Percentiles rank a stretch among this genome's conserved stretches.
These are phyloP conservation scores for Globodera ellingtonae DNA, from an alignment of 1,140 invertebrate species.

Conservation along the genomic window DNA sequence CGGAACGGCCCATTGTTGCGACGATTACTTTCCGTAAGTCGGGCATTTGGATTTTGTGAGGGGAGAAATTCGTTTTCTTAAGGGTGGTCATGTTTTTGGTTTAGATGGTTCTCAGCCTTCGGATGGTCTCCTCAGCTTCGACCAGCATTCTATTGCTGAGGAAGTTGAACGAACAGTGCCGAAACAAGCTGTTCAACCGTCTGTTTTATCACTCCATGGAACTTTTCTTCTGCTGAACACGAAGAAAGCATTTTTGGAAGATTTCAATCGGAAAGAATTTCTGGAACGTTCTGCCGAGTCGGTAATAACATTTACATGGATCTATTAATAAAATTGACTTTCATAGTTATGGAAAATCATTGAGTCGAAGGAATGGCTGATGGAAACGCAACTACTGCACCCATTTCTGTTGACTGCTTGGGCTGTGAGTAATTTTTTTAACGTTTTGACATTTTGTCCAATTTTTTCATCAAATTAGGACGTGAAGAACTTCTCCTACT, in stretches of 20 bases:
- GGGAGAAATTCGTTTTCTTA: not conserved
- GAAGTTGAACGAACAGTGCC: conserved; percentile 1
- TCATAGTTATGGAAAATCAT: conserved; percentile 42
- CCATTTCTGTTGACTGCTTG: conserved; percentile 41
- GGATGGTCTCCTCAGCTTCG: conserved; percentile 22
- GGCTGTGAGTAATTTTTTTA: conserved; percentile 30
- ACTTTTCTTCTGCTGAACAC: conserved; percentile 31
- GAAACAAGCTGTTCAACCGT: not conserved
- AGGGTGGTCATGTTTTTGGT: not conserved
- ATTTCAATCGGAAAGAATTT: conserved; percentile 37
- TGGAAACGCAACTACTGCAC: conserved; percentile 31
- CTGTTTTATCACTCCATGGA: conserved; percentile 19
- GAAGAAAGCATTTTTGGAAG: conserved; percentile 38
- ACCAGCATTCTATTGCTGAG: conserved; percentile 22
- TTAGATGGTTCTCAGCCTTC: conserved; percentile 28
- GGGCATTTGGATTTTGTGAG: conserved; percentile 21
- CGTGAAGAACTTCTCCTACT: conserved; percentile 47
- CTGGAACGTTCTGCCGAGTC: conserved; percentile 34
- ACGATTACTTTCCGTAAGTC: conserved; percentile 31
- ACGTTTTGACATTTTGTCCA: not conserved
- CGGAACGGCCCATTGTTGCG: conserved; percentile 22
- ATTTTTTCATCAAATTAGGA: conserved; percentile 30
- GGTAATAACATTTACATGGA: conserved; percentile 29
- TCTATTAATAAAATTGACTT: not conserved
- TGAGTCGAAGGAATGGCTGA: conserved; percentile 32